phyloP scores from a whole-genome alignment of 2,797 vertebrate species.

The Macropus fuliginosus region DNA sequence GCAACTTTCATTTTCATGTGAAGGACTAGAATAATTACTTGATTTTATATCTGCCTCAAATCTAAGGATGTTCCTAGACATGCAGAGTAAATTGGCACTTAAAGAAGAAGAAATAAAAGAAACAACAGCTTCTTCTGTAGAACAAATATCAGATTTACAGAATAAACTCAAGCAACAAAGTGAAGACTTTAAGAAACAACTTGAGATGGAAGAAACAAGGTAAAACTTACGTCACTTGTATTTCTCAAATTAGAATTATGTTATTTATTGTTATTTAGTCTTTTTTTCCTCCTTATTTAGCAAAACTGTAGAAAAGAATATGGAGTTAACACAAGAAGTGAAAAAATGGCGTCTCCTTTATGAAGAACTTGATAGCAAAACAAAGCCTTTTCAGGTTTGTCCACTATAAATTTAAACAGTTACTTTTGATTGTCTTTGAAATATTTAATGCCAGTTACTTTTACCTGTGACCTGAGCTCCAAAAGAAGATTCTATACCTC shows the following conservation, averaged over 20 bases:
- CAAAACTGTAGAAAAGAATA: constrained; percentile 68
- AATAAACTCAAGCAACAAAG: constrained; percentile 83
- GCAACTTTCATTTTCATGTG: background rate
- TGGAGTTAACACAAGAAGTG: constrained; percentile 79
- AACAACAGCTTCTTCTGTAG: constrained; percentile 78
- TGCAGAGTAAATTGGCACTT: constrained; percentile 85
- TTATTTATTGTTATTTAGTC: constrained; percentile 5
- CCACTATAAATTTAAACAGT: background rate
- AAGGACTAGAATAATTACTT: constrained; percentile 34
- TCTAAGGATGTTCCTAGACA: constrained; percentile 89
- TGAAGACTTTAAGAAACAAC: constrained; percentile 82
- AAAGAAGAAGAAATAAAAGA: constrained; percentile 87
- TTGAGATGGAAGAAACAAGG: constrained; percentile 85
- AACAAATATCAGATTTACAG: constrained; percentile 83
- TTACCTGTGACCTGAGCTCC: background rate
- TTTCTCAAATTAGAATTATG: background rate
- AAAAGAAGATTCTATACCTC: background rate
- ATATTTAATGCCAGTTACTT: background rate
- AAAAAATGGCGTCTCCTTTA: constrained; percentile 88
- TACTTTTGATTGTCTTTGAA: constrained; percentile 9
- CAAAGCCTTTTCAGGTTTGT: constrained; percentile 91
- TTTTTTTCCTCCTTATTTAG: constrained; percentile 74
- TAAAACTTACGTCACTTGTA: constrained; percentile 62
- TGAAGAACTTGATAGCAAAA: constrained; percentile 89
- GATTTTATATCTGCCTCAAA: constrained; percentile 63